A percentile compares a stretch with the other conserved stretches of the same genome.
Evolutionary conservation across 2,113 vertebrate species (phyloP).

Genomic region (rabbit (Oryctolagus cuniculus)): DNA sequence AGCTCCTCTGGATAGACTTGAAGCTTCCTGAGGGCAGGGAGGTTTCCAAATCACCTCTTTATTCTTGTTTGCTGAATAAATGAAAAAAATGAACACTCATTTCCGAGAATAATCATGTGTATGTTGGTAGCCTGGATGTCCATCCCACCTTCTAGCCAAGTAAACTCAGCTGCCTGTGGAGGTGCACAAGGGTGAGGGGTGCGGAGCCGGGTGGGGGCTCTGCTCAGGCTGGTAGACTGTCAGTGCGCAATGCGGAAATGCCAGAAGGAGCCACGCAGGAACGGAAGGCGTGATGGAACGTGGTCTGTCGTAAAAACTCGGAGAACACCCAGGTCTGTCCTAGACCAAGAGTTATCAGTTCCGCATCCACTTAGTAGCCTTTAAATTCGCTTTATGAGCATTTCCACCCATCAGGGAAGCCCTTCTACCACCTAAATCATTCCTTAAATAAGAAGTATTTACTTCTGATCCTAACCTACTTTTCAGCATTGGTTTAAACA

Average conservation of each 20-base stretch:
- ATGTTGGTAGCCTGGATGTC: background rate
- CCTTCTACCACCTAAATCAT: background rate
- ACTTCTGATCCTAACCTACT: background rate
- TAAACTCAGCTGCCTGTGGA: background rate
- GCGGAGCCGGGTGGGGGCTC: background rate
- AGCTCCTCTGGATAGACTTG: background rate
- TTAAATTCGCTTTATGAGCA: slow-evolving; percentile 55
- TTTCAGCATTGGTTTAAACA: slow-evolving; percentile 15
- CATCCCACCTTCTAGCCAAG: background rate
- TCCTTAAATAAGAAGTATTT: slow-evolving; percentile 56
- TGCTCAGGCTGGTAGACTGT: background rate
- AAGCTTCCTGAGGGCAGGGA: background rate
- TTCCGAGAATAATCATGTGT: background rate
- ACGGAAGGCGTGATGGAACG: background rate
- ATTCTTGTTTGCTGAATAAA: background rate
- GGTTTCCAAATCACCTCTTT: background rate
- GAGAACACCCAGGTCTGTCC: background rate
- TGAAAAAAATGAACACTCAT: background rate
- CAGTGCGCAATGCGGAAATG: background rate
- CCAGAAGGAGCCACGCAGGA: background rate
- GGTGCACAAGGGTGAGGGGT: background rate
- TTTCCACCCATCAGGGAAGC: slow-evolving; percentile 31
- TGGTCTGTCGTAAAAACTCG: background rate
- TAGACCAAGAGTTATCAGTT: background rate
- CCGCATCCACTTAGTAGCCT: slow-evolving; percentile 27